Percentiles rank a stretch among this genome's conserved stretches.
Evolutionary conservation across 1,140 invertebrate genomes (phyloP).

Genomic region (Lepidurus apus): DNA sequence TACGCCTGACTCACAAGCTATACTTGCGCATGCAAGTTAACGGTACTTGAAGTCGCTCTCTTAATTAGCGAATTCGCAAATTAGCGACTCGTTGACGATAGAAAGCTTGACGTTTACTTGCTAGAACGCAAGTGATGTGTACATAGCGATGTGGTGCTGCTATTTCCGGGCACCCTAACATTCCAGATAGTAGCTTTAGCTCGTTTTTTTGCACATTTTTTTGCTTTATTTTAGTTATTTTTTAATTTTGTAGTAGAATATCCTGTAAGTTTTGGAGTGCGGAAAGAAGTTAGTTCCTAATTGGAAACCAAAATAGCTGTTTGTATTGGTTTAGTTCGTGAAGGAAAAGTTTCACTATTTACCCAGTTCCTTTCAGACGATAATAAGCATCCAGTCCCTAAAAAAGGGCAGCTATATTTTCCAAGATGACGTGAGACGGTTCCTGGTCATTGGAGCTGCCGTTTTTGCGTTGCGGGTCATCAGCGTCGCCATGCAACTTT

Average conservation of each 20-base stretch:
- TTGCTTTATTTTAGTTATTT: no score
- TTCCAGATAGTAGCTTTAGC: no score
- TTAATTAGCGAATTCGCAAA: background rate
- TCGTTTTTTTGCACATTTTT: no score
- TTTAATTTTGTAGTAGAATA: no score
- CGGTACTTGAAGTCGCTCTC: background rate
- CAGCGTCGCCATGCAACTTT: conserved; percentile 13
- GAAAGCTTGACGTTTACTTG: no score
- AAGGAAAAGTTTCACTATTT: conserved; percentile 11
- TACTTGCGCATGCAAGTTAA: background rate
- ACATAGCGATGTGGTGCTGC: no score
- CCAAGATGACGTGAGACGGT: conserved; percentile 13
- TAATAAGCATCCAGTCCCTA: background rate
- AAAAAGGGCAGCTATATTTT: background rate
- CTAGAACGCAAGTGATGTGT: no score
- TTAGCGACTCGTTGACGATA: background rate
- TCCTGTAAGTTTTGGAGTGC: background rate
- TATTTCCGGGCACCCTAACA: no score
- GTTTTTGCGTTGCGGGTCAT: background rate
- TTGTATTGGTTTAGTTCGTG: conserved; percentile 11
- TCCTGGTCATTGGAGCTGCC: conserved; percentile 9
- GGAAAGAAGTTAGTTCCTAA: background rate
- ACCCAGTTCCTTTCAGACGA: background rate
- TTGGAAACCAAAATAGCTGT: background rate
- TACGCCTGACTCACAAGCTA: background rate